Evolutionary conservation across 2,113 vertebrate species (phyloP), one percentile per base, ranked within the genome.

Genomic region (Ia io): DNA sequence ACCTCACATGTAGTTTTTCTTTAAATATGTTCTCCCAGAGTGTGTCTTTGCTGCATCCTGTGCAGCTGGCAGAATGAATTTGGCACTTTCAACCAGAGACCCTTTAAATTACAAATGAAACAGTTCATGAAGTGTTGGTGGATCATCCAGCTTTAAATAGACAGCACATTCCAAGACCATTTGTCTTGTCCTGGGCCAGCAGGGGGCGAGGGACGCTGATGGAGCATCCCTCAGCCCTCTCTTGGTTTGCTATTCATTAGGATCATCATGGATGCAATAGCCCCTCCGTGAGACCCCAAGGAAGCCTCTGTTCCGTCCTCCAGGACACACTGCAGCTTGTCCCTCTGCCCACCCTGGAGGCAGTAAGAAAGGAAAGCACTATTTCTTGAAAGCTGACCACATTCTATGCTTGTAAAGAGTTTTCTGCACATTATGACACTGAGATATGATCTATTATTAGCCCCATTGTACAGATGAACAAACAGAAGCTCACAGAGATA

Each of bases 1-100:
- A 30, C 9, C 59, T 65, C 84, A 63, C 56, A 49, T 44, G 61
- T n/a, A 16, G 14, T 69, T 67, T 79, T 79, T 84, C 93, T 87
- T 87, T 78, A 90, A 86, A 74, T 40, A 88, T 69, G 16, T 79
- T 82, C 56, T 85, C 74, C 88, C 87, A 40, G 65, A 79, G 82
- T 9, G 3, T 79, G 65, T 61, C 86, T 92, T 78, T 25, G 30
- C 49, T 23, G 23, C 59, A 88, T 59, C 90, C 86, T 84, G 42
- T 0, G 47, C 61, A 47, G 61, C 59, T 85, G 73, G n/a, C 1
- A 6, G 78, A 53, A 69, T 40, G n/a, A 80, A 77, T 25, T 1
- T 59, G 79, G 59, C 91, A 85, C 30, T 56, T 61, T 91, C 90
- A 80, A 67, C 84, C 59, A 53, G 59, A 91, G 49, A 77, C 18